Percentiles rank a stretch among this genome's conserved stretches.
Evolutionary conservation across 2,797 vertebrate species (phyloP).

Genomic region (Crocidura indochinensis): DNA sequence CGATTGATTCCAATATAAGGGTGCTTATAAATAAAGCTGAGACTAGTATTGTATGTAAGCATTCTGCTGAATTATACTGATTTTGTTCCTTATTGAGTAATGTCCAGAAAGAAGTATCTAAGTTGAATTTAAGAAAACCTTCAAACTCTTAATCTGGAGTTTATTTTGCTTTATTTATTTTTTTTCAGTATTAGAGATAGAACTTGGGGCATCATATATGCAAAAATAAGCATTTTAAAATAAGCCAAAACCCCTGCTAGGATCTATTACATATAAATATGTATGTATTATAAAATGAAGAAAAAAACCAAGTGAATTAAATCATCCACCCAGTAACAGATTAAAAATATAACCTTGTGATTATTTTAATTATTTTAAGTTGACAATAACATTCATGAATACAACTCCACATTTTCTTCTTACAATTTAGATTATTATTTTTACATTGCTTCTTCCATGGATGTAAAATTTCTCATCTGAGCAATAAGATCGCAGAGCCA

Average conservation of each 20-base stretch:
- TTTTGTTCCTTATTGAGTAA: not conserved
- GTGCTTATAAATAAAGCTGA: conserved; percentile 37
- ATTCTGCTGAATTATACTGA: not conserved
- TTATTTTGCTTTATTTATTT: no score
- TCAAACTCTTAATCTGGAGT: not conserved
- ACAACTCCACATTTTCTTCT: not conserved
- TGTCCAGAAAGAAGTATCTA: not conserved
- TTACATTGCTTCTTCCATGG: not conserved
- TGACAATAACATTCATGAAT: not conserved
- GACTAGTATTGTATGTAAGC: conserved; percentile 19
- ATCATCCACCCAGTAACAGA: no score
- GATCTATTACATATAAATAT: not conserved
- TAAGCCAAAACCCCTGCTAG: not conserved
- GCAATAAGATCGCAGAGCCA: no score
- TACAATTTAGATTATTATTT: not conserved
- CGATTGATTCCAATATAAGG: conserved; percentile 45
- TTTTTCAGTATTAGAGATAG: no score
- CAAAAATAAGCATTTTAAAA: no score
- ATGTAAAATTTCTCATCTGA: not conserved
- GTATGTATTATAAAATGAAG: not conserved
- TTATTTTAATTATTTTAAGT: not conserved
- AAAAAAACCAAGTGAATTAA: not conserved
- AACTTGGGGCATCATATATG: no score
- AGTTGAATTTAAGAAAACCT: not conserved
- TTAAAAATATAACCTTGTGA: not conserved